Evolutionary conservation across 2,888 invertebrate genomes (phyloP).

Genomic region (Autographa pulchrina): DNA sequence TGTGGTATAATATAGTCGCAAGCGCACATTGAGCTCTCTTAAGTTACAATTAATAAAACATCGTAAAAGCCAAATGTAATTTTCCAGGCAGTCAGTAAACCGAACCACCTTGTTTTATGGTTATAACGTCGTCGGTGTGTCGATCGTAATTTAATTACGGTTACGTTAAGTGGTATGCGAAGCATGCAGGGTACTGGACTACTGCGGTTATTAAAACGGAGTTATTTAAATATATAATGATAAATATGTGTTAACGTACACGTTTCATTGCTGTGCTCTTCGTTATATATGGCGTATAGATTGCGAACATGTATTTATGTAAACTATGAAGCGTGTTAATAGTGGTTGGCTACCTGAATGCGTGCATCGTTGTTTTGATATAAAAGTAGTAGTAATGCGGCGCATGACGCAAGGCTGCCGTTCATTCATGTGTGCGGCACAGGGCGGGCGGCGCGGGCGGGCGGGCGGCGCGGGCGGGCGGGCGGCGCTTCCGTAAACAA

Average conservation of each 20-base stretch:
- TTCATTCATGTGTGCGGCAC: slow-evolving; percentile 67
- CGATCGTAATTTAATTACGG: slow-evolving; percentile 10
- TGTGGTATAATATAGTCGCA: slow-evolving; percentile 14
- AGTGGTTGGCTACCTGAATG: slow-evolving; percentile 4
- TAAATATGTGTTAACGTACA: background rate
- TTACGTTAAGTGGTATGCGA: slow-evolving; percentile 5
- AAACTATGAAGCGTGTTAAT: background rate
- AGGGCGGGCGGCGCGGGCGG: slow-evolving; percentile 57
- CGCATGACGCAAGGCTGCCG: slow-evolving; percentile 58
- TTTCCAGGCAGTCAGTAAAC: slow-evolving; percentile 19
- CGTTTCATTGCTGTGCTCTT: background rate
- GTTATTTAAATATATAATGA: background rate
- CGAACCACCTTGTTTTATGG: slow-evolving; percentile 24
- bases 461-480: slow-evolving; percentile 49
- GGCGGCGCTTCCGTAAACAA: slow-evolving; percentile 57
- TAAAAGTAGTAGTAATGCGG: slow-evolving; percentile 40
- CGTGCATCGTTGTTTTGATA: slow-evolving; percentile 19
- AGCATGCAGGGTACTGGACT: background rate
- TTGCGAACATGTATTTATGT: background rate
- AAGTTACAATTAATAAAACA: slow-evolving; percentile 36
- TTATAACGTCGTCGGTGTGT: background rate
- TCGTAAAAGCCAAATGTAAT: slow-evolving; percentile 33
- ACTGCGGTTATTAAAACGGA: background rate
- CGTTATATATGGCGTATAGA: background rate
- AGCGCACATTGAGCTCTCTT: slow-evolving; percentile 18